Evolutionary conservation across 1,140 invertebrate species (phyloP).

Genomic region (Lordiphosa clarofinis): DNA sequence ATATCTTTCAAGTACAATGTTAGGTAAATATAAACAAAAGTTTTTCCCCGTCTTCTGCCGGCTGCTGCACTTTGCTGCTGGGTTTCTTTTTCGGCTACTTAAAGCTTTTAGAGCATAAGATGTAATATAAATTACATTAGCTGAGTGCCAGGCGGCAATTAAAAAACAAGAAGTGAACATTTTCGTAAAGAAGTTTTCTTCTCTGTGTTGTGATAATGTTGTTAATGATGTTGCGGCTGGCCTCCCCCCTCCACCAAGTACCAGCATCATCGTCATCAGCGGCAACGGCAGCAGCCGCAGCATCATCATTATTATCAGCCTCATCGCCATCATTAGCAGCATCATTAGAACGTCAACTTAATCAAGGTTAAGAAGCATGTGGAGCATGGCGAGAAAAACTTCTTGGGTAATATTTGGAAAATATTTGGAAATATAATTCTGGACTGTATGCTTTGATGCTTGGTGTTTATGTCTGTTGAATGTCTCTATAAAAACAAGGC

Average conservation of each 20-base stretch:
- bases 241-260: slow-evolving; percentile 2
- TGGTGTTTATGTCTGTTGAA: too few relatives aligned
- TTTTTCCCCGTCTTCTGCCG: slow-evolving; percentile 25
- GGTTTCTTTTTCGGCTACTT: slow-evolving; percentile 60
- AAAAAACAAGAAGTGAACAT: slow-evolving; percentile 56
- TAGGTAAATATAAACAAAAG: slow-evolving; percentile 78
- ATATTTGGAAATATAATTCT: too few relatives aligned
- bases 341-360: slow-evolving; percentile 74
- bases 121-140: slow-evolving; percentile 79
- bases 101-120: slow-evolving; percentile 75
- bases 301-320: slow-evolving; percentile 35
- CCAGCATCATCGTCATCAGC: slow-evolving; percentile 19
- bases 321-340: slow-evolving; percentile 59
- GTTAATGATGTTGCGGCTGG: slow-evolving; percentile 64
- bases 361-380: slow-evolving; percentile 72
- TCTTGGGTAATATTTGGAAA: slow-evolving; percentile 1
- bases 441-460: too few relatives aligned
- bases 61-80: slow-evolving; percentile 32
- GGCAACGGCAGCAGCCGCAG: slow-evolving; percentile 24
- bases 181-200: slow-evolving; percentile 6
- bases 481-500: too few relatives aligned
- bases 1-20: slow-evolving; percentile 79
- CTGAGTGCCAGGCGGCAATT: slow-evolving; percentile 78
- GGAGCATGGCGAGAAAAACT: slow-evolving; percentile 17
- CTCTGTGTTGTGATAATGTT: slow-evolving; percentile 37